Evolutionary conservation across 2,888 invertebrate genomes (phyloP).

Genomic region (Spialia ferax): DNA sequence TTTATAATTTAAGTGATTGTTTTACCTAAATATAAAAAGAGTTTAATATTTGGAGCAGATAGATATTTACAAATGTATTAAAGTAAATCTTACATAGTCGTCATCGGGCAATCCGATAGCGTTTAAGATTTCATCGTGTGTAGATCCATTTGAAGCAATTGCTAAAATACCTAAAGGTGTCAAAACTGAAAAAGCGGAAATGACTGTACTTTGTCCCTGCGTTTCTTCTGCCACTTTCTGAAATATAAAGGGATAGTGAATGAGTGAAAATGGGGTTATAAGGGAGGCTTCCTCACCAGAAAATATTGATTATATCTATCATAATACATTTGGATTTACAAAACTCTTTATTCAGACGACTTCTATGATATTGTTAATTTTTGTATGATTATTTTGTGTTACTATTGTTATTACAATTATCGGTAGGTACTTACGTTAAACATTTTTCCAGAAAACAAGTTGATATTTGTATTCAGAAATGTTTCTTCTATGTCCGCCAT

Average conservation of each 20-base stretch:
- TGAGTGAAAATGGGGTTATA: not conserved
- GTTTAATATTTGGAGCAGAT: not conserved
- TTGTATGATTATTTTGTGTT: not conserved
- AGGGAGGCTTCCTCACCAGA: too few relatives aligned
- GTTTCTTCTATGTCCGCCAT: not conserved
- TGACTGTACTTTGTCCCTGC: not conserved
- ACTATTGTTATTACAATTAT: too few relatives aligned
- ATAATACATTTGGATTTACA: too few relatives aligned
- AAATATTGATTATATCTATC: not conserved
- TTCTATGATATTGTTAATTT: not conserved
- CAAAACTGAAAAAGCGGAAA: slow-evolving; percentile 26
- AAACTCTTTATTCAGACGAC: too few relatives aligned
- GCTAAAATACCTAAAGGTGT: slow-evolving; percentile 23
- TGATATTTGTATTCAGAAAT: not conserved
- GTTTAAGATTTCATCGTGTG: slow-evolving; percentile 29
- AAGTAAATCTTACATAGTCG: not conserved
- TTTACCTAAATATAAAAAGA: not conserved
- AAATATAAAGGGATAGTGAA: not conserved
- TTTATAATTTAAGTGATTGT: not conserved
- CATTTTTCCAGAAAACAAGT: slow-evolving; percentile 5
- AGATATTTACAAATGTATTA: too few relatives aligned
- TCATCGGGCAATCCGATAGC: slow-evolving; percentile 22
- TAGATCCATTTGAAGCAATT: slow-evolving; percentile 8
- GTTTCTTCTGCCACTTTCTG: not conserved
- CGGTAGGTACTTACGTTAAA: slow-evolving; percentile 2